A percentile compares a stretch with the other conserved stretches of the same genome.
phyloP scores from a whole-genome alignment of 37 sponge, comb jelly and placozoan species.

The Halisarca cf. caerulea region DNA sequence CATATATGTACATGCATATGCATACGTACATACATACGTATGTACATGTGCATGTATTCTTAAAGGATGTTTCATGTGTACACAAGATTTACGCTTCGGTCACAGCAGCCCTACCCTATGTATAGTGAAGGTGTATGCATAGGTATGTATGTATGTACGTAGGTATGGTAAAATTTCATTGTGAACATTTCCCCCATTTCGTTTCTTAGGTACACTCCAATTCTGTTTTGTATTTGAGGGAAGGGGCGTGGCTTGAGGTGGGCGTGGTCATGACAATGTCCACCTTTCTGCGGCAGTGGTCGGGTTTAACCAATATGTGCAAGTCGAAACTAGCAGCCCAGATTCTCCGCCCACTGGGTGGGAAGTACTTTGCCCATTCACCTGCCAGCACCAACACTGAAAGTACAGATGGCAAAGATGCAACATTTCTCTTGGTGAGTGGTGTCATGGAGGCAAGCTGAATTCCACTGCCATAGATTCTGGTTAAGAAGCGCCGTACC shows the following conservation, averaged over 20 bases:
- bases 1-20: too few species aligned
- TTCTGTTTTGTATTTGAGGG: neutral
- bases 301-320: conserved; percentile 59
- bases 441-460: too few species aligned
- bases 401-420: neutral
- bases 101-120: too few species aligned
- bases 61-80: neutral
- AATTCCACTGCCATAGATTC: too few species aligned
- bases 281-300: conserved; percentile 56
- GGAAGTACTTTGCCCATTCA: conserved; percentile 45
- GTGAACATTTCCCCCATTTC: neutral
- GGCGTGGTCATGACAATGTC: conserved; percentile 54
- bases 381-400: neutral
- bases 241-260: conserved; percentile 1
- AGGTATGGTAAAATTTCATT: neutral
- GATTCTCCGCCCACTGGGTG: conserved; percentile 55
- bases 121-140: too few species aligned
- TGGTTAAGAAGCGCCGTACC: too few species aligned
- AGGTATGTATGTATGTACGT: neutral
- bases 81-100: neutral
- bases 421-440: neutral
- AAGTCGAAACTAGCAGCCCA: conserved; percentile 38
- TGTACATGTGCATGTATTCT: neutral
- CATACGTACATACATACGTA: neutral
- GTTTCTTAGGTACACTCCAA: conserved; percentile 16